Conservation (phyloP, 2,888 invertebrate genomes). For the Punctoribates punctum region DNA sequence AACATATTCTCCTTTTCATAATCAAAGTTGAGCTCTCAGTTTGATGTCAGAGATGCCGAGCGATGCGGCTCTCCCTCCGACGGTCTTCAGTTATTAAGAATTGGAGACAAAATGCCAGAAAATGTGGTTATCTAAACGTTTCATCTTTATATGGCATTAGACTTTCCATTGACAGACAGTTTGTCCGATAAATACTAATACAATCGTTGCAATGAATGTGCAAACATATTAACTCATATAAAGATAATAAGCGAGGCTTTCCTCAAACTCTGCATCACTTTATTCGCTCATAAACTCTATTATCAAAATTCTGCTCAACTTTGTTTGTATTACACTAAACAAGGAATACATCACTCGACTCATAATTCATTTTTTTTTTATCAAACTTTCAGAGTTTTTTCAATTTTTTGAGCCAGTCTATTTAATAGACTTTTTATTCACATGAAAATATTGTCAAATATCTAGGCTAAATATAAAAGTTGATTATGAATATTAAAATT, state of each 20-base stretch:
- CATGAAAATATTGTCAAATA: too few relatives aligned
- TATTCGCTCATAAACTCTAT: slow-evolving; percentile 9
- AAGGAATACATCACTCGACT: too few relatives aligned
- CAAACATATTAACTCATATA: slow-evolving; percentile 34
- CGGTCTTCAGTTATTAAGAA: slow-evolving; percentile 30
- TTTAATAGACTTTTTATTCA: too few relatives aligned
- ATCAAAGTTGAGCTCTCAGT: background rate
- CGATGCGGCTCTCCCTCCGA: background rate
- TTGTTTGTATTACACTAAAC: background rate
- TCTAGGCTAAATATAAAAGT: too few relatives aligned
- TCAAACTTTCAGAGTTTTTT: too few relatives aligned
- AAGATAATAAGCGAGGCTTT: slow-evolving; percentile 27
- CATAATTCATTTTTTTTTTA: too few relatives aligned
- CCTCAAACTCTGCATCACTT: background rate
- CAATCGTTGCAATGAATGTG: background rate
- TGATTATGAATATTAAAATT: too few relatives aligned
- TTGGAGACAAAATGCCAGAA: background rate
- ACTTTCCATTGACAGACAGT: slow-evolving; percentile 34
- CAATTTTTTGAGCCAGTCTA: too few relatives aligned
- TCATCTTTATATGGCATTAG: slow-evolving; percentile 33
- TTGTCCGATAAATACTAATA: slow-evolving; percentile 31
- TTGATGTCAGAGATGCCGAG: slow-evolving; percentile 19
- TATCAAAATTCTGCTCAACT: slow-evolving; percentile 3
- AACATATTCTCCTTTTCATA: background rate
- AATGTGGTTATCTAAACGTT: slow-evolving; percentile 15